Evolutionary conservation across 2,113 vertebrate species (phyloP).

Genomic region (Sebastes schlegelii): DNA sequence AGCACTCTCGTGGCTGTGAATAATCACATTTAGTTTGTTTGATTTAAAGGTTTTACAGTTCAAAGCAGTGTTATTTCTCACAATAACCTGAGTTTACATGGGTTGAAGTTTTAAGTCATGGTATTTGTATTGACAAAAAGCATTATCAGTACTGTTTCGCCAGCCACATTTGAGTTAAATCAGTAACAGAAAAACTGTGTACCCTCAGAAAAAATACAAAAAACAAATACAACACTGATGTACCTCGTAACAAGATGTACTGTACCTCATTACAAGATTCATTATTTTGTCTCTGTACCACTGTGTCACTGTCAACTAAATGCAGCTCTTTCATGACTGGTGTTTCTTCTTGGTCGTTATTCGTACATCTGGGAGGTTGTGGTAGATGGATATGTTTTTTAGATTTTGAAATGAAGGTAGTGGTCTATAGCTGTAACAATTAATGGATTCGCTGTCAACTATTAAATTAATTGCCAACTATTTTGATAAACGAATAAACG

Average conservation of each 20-base stretch:
- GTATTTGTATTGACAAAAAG: slow-evolving; percentile 37
- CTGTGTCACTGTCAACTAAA: slow-evolving; percentile 63
- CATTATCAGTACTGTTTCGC: slow-evolving; percentile 40
- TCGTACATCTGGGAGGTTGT: neutral
- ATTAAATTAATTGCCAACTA: too few relatives aligned
- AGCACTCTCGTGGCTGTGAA: slow-evolving; percentile 37
- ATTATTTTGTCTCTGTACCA: slow-evolving; percentile 34
- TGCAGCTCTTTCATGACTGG: slow-evolving; percentile 51
- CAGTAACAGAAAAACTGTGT: slow-evolving; percentile 13
- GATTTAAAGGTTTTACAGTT: slow-evolving; percentile 32
- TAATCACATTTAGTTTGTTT: slow-evolving; percentile 21
- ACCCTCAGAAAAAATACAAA: slow-evolving; percentile 42
- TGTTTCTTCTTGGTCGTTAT: neutral
- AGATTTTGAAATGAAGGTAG: neutral
- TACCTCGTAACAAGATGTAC: slow-evolving; percentile 57
- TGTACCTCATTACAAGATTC: slow-evolving; percentile 58
- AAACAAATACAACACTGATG: slow-evolving; percentile 34
- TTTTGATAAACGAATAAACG: too few relatives aligned
- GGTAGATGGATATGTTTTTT: neutral
- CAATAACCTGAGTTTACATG: slow-evolving; percentile 51
- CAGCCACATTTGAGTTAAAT: slow-evolving; percentile 34
- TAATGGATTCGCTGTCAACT: too few relatives aligned
- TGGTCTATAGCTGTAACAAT: too few relatives aligned
- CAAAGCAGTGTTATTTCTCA: slow-evolving; percentile 16
- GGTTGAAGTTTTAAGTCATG: slow-evolving; percentile 30